Evolutionary conservation across 2,113 vertebrate genomes (phyloP), one percentile per base, ranked within the genome.

Genomic region (Sprattus sprattus): DNA sequence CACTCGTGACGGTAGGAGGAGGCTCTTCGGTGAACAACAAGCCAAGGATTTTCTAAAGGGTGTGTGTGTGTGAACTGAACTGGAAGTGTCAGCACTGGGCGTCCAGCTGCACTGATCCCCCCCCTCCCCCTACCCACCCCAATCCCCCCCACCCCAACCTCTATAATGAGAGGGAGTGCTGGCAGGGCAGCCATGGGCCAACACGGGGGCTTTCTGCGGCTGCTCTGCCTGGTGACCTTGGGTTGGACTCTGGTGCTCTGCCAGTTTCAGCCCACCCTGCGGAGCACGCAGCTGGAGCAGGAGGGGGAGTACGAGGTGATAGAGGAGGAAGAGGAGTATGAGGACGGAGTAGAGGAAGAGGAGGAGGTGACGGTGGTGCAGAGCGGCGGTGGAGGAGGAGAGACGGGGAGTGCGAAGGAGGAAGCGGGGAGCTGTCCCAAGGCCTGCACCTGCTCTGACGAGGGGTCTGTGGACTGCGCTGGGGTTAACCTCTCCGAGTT

Each of bases 401-500:
- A 64, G 82, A 15, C 13, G 47, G 44, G 52, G 64, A 16, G 71
- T n/a, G 18, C 13, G 84, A 81, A 84, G 20, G 9, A 71, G 0
- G 83, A 85, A 8, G 11, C 2, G 1, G 8, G 28, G 1, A 49
- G 90, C 89, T 99, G 98, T 83, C 98, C 97, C 2, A 85, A 89
- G 0, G 95, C 96, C 28, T 99, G 98, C 88, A 95, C 92, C 92
- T 99, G 98, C 89, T 93, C 93, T 6, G 90, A 93, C 50, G 98
- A 99, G 82, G 97, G 95, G 5, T 94, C 95, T 0, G 97, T 99
- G 90, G 97, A 99, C 93, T 99, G 98, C 32, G 97, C 96, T 0
- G 98, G 98, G 78, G 97, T 98, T 1, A 96, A 97, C 91, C 95
- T 99, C 81, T 96, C 91, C 0, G 95, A 97, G 89, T 99, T 99